Evolutionary conservation across 1,140 invertebrate species (phyloP).

Genomic region (Phymastichus coffea): DNA sequence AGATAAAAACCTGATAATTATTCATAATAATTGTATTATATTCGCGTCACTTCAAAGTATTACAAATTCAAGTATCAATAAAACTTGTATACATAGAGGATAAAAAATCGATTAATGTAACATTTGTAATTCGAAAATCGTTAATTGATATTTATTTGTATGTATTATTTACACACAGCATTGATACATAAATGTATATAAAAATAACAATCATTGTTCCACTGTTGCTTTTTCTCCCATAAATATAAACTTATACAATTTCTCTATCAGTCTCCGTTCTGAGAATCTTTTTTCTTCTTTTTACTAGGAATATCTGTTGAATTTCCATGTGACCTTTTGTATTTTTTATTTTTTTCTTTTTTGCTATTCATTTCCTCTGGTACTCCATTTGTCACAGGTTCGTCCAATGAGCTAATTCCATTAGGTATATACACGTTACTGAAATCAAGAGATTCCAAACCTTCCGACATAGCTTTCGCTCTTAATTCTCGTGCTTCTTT

Average conservation of each 20-base stretch:
- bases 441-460: slow-evolving; percentile 42
- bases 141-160: slow-evolving; percentile 20
- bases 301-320: slow-evolving; percentile 25
- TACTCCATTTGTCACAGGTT: slow-evolving; percentile 30
- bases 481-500: slow-evolving; percentile 53
- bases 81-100: too few species aligned
- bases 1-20: too few species aligned
- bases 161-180: slow-evolving; percentile 24
- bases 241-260: slow-evolving; percentile 18
- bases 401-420: slow-evolving; percentile 11
- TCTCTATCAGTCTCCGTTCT: slow-evolving; percentile 22
- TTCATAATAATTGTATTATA: too few species aligned
- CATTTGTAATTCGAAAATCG: too few species aligned
- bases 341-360: slow-evolving; percentile 17
- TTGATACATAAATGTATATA: slow-evolving; percentile 32
- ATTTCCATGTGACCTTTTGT: slow-evolving; percentile 31
- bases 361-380: neutral
- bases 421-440: slow-evolving; percentile 31
- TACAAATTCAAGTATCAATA: too few species aligned
- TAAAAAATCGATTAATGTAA: too few species aligned
- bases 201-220: slow-evolving; percentile 32
- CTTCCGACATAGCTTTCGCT: slow-evolving; percentile 47
- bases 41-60: too few species aligned
- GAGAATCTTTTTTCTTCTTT: slow-evolving; percentile 38
- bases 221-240: neutral